These are phyloP conservation scores for Labeo calbasu DNA, from an alignment of 2,797 vertebrate genomes.

Conservation along the genomic window DNA sequence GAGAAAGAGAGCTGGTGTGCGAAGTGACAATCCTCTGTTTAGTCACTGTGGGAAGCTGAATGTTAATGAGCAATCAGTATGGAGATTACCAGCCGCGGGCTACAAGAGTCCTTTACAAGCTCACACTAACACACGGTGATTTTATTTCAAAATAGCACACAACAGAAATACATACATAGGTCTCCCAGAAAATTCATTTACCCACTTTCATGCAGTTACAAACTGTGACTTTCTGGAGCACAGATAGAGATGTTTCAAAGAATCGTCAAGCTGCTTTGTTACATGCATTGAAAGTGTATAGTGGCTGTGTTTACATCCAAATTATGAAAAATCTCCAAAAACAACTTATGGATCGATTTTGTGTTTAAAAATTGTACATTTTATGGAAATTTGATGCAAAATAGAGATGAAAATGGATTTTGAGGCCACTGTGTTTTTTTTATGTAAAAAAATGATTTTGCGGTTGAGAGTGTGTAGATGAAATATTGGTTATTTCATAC, in stretches of 20 bases:
- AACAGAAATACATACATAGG: background rate
- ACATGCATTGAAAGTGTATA: background rate
- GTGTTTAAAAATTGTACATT: background rate
- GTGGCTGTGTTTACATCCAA: background rate
- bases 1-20: slow-evolving; percentile 13
- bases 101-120: slow-evolving; percentile 44
- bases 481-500: background rate
- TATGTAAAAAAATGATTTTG: background rate
- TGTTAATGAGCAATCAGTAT: slow-evolving; percentile 57
- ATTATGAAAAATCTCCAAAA: background rate
- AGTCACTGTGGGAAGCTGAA: slow-evolving; percentile 44
- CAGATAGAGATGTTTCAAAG: background rate
- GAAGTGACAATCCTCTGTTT: slow-evolving; percentile 18
- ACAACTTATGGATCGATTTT: background rate
- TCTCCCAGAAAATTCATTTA: background rate
- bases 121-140: background rate
- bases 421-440: background rate
- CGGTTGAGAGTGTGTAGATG: background rate
- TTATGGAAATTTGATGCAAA: background rate
- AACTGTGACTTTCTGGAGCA: background rate
- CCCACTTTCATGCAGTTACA: background rate
- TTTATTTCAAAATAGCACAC: slow-evolving; percentile 27
- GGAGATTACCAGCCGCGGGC: slow-evolving; percentile 52
- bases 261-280: background rate
- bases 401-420: background rate